Evolutionary conservation across 2,888 invertebrate genomes (phyloP).

Genomic region (Oscheius myriophilus): DNA sequence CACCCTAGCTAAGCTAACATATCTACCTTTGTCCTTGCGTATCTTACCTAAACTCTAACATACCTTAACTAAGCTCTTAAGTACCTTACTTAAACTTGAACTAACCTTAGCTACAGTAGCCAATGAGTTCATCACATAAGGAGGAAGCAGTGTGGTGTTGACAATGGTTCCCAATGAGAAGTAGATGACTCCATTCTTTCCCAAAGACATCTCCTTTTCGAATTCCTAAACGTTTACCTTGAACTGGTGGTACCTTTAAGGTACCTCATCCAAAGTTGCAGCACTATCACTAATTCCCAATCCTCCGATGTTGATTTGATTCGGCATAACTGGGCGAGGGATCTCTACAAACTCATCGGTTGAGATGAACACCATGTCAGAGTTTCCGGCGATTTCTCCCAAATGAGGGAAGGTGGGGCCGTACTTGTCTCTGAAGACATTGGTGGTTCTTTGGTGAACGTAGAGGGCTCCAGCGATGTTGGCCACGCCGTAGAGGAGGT

Average conservation of each 20-base stretch:
- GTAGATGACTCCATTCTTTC: slow-evolving; percentile 45
- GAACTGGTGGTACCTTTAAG: not conserved
- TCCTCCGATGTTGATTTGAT: slow-evolving; percentile 57
- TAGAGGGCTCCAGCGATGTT: not conserved
- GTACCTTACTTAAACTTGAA: too few species aligned
- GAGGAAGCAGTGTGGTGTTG: slow-evolving; percentile 47
- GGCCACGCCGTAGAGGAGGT: slow-evolving; percentile 7
- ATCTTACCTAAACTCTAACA: too few species aligned
- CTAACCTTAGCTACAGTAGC: slow-evolving; percentile 24
- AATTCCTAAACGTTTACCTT: slow-evolving; percentile 33
- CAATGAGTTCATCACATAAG: slow-evolving; percentile 44
- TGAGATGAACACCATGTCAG: slow-evolving; percentile 56
- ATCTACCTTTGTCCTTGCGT: too few species aligned
- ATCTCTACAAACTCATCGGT: slow-evolving; percentile 58
- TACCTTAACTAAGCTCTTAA: too few species aligned
- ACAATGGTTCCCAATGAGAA: slow-evolving; percentile 58
- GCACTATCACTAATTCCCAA: slow-evolving; percentile 28
- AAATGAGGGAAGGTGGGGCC: slow-evolving; percentile 48
- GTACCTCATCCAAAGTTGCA: slow-evolving; percentile 29
- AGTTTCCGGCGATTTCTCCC: slow-evolving; percentile 38
- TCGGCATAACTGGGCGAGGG: slow-evolving; percentile 50
- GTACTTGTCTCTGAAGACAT: slow-evolving; percentile 24
- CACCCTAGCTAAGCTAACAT: too few species aligned
- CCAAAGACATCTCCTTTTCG: slow-evolving; percentile 38
- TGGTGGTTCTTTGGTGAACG: slow-evolving; percentile 6